A percentile compares a stretch with the other conserved stretches of the same genome.
Evolutionary conservation across 1,140 invertebrate genomes (phyloP).

Genomic region (Pseudoatta argentina): DNA sequence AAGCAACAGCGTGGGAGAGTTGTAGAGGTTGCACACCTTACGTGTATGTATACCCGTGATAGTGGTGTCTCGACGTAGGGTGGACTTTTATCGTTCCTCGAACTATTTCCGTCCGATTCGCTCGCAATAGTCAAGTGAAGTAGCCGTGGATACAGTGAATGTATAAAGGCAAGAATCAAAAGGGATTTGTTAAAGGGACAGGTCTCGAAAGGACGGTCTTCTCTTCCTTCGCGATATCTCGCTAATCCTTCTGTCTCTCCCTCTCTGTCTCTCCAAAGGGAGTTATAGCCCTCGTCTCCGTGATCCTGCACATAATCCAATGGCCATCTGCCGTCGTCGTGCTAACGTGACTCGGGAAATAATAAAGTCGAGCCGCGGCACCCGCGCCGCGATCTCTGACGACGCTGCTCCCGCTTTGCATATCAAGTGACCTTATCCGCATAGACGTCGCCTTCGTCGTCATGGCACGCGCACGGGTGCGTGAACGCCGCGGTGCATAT

Average conservation of each 20-base stretch:
- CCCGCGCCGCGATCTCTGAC: slow-evolving; percentile 39
- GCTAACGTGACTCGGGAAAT: slow-evolving; percentile 79
- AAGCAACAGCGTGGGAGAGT: slow-evolving; percentile 49
- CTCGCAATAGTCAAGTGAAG: slow-evolving; percentile 23
- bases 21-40: background rate
- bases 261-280: background rate
- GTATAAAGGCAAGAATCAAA: slow-evolving; percentile 24
- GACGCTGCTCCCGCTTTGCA: slow-evolving; percentile 64
- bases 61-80: background rate
- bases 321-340: slow-evolving; percentile 74
- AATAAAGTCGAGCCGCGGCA: slow-evolving; percentile 63
- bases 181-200: slow-evolving; percentile 34
- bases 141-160: background rate
- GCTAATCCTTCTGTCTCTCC: background rate
- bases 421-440: slow-evolving; percentile 63
- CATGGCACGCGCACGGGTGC: slow-evolving; percentile 38
- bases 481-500: slow-evolving; percentile 34
- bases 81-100: slow-evolving; percentile 51
- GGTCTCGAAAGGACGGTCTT: background rate
- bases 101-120: slow-evolving; percentile 39
- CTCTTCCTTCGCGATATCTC: background rate
- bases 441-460: slow-evolving; percentile 20
- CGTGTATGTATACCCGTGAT: background rate
- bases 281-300: slow-evolving; percentile 47
- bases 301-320: slow-evolving; percentile 47